Evolutionary conservation across 2,888 invertebrate genomes (phyloP), one percentile per base, ranked within the genome.

Genomic region (Drymonia ruficornis): DNA sequence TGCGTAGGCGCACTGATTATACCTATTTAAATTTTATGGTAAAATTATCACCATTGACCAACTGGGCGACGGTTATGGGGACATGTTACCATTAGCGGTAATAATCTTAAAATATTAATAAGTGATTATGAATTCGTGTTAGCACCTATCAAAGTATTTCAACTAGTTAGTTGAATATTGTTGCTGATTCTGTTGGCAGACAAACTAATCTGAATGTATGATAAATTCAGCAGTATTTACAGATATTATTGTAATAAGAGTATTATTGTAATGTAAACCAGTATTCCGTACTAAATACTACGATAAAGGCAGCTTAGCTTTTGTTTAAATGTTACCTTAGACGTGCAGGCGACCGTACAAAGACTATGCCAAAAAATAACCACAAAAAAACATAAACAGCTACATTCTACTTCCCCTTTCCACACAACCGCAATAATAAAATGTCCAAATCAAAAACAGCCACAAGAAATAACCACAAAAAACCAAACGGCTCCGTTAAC

Each of bases 1-100:
- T 1, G 19, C 19, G 51, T 50, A 48, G 51, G 55, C 51, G 19
- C 16, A 43, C 43, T 36, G 40, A 15, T 40, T 40, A 44, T 42
- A 44, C 29, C 3, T 15, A 46, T 46, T 46, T 16, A 29, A n/a
- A 29, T 46, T 46, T 46, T 29, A 46, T 46, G 46, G 29, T 46
- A n/a, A 46, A 18, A 19, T 19, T 43, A 46, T 29, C 46, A 12
- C 29, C 29, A 46, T 16, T 29, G 9, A 29, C 46, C 6, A 29
- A 29, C 46, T 15, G 28, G 43, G 12, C n/a, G 19, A 29, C 29
- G 13, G 29, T 46, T 29, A 46, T 29, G 29, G 28, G 46, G 29
- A 15, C 29, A 46, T 11, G 12, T 23, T 44, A 23, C 16, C 36
- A n/a, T 36, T 9, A 5, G 13, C n/a, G 5, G 36, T 13, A 6